These are phyloP conservation scores for Drosophila affinis DNA, from an alignment of 2,888 invertebrate species.

Conservation along the genomic window DNA sequence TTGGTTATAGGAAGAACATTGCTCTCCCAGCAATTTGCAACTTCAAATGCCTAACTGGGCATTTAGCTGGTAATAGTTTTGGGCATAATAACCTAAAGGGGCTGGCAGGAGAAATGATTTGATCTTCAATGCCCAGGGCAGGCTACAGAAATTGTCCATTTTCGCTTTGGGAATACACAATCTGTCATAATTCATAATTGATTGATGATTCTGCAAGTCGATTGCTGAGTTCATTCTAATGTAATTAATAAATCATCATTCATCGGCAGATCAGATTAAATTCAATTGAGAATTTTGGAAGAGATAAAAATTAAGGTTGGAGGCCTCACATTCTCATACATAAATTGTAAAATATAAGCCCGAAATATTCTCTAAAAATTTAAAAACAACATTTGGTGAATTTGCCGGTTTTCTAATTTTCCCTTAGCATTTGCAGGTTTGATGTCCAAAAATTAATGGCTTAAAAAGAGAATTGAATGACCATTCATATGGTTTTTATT, in stretches of 20 bases:
- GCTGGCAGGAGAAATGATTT: slow-evolving; percentile 22
- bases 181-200: slow-evolving; percentile 30
- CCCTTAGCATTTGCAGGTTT: no score
- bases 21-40: slow-evolving; percentile 35
- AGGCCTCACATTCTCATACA: no score
- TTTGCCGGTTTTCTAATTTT: no score
- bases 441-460: no score
- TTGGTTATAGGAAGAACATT: slow-evolving; percentile 30
- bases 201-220: slow-evolving; percentile 29
- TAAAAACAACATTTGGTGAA: no score
- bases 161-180: slow-evolving; percentile 1
- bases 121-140: slow-evolving; percentile 31
- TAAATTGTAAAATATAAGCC: no score
- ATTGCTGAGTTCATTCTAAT: slow-evolving; percentile 17
- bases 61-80: slow-evolving; percentile 40
- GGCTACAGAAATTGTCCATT: slow-evolving; percentile 17
- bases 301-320: no score
- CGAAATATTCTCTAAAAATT: no score
- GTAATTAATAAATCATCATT: slow-evolving; percentile 38
- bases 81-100: slow-evolving; percentile 40
- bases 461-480: no score
- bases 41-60: slow-evolving; percentile 30
- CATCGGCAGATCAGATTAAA: no score
- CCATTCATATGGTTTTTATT: no score
- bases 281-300: no score